These are phyloP conservation scores for Aurelia sp. DNA, from an alignment of 30 jellyfish, hydroid and myxozoan genomes.

Conservation along the genomic window DNA sequence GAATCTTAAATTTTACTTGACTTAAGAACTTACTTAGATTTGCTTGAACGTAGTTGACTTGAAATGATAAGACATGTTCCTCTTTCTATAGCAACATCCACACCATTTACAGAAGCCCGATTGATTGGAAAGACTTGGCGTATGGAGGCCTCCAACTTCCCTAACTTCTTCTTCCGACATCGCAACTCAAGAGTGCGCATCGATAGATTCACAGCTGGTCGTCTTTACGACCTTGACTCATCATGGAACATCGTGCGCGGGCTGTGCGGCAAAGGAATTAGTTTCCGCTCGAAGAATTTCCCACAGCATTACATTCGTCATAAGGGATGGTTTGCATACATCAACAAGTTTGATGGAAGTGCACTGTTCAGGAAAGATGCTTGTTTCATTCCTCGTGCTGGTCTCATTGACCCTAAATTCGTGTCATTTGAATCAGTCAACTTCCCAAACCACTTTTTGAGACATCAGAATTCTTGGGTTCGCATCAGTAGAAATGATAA, in stretches of 20 bases:
- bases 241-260: conserved; percentile 3
- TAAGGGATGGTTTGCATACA: neutral
- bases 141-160: too few relatives aligned
- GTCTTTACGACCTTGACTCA: neutral
- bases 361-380: conserved; percentile 19
- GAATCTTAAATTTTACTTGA: too few relatives aligned
- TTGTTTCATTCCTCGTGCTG: neutral
- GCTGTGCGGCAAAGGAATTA: conserved; percentile 9
- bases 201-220: neutral
- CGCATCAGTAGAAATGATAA: neutral
- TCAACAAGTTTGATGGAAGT: neutral
- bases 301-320: conserved; percentile 9
- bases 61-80: too few relatives aligned
- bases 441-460: conserved; percentile 16
- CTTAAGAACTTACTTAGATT: too few relatives aligned
- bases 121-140: too few relatives aligned
- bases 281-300: neutral
- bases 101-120: too few relatives aligned
- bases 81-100: too few relatives aligned
- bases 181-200: neutral
- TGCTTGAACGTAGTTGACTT: too few relatives aligned
- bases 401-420: neutral
- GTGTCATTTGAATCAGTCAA: conserved; percentile 34
- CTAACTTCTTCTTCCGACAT: too few relatives aligned
- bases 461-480: neutral